Evolutionary conservation across 2,113 vertebrate species (phyloP).

Genomic region (Cinclus mexicanus): DNA sequence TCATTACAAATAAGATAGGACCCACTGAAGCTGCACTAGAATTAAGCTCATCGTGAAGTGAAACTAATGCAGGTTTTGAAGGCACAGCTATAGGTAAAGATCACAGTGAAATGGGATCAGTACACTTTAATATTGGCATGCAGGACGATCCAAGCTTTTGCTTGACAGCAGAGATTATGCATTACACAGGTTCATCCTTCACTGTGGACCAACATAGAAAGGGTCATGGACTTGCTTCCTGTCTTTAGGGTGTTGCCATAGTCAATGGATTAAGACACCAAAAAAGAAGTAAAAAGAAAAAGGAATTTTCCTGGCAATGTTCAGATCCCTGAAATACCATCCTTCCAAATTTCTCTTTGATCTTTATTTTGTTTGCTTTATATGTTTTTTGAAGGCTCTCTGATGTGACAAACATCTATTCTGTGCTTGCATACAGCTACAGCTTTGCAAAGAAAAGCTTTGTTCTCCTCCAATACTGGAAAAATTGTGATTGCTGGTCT

Average conservation of each 20-base stretch:
- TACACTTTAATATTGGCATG: neutral
- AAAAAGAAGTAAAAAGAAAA: neutral
- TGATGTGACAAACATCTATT: neutral
- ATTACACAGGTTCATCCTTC: neutral
- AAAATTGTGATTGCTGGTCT: neutral
- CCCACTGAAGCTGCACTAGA: neutral
- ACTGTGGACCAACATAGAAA: neutral
- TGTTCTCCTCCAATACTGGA: neutral
- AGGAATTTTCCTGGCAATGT: neutral
- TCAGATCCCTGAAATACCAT: neutral
- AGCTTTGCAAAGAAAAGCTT: neutral
- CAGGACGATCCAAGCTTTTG: neutral
- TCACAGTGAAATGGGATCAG: neutral
- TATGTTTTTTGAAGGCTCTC: neutral
- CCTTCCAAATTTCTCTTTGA: neutral
- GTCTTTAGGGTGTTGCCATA: neutral
- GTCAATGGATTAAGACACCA: neutral
- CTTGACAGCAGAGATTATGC: neutral
- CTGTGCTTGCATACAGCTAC: neutral
- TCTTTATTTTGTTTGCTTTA: neutral
- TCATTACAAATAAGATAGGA: neutral
- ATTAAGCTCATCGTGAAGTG: neutral
- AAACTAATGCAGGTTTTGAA: neutral
- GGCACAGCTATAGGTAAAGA: neutral
- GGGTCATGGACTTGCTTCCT: neutral